Conservation (phyloP, 2,113 vertebrate genomes). For the Pheucticus melanocephalus region DNA sequence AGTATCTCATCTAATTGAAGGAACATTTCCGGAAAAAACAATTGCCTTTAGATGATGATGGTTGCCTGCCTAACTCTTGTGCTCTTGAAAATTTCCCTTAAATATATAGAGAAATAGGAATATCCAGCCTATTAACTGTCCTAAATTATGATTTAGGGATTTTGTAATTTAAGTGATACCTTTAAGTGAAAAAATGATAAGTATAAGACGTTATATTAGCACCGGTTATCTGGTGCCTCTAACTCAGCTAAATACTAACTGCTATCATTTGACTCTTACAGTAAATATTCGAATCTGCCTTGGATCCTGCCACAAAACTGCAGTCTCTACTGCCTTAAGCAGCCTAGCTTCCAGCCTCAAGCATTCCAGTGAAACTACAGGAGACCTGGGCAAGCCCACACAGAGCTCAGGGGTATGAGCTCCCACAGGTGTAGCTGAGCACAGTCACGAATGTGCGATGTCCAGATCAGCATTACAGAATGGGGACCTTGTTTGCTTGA, state of each 20-base stretch:
- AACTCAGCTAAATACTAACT: not conserved
- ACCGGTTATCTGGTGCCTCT: not conserved
- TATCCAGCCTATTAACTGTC: not conserved
- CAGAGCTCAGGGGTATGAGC: not conserved
- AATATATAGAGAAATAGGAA: not conserved
- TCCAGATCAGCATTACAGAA: not conserved
- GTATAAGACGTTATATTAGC: not conserved
- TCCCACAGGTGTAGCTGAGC: not conserved
- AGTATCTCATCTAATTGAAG: not conserved
- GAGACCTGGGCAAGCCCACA: not conserved
- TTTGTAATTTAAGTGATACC: not conserved
- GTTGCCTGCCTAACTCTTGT: not conserved
- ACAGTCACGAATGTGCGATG: fast-evolving
- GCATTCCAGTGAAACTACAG: not conserved
- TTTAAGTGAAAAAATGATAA: not conserved
- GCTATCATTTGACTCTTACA: not conserved
- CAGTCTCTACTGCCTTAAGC: not conserved
- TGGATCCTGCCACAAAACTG: not conserved
- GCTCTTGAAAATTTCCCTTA: not conserved
- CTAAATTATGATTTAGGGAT: not conserved
- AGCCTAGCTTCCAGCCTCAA: not conserved
- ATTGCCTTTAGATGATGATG: not conserved
- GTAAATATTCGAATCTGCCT: not conserved
- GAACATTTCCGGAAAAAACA: not conserved
- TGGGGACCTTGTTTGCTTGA: not conserved